Evolutionary conservation across 1,140 invertebrate species (phyloP).

Genomic region (Paralvinella palmiformis): DNA sequence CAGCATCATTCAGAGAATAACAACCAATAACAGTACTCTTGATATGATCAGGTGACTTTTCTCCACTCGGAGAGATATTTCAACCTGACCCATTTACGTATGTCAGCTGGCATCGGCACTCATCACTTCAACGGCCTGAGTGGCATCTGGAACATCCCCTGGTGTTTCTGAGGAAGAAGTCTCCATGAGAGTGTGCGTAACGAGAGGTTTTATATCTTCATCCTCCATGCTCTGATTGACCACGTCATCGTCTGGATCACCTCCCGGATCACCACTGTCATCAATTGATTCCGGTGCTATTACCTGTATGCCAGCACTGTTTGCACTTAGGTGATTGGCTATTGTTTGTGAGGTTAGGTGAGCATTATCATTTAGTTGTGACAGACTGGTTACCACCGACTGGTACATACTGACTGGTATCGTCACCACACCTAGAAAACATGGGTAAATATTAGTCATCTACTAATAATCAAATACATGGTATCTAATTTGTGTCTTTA

Average conservation of each 20-base stretch:
- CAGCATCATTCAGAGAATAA: too few relatives aligned
- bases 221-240: neutral
- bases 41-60: too few relatives aligned
- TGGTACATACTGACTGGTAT: conserved; percentile 96
- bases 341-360: conserved; percentile 7
- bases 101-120: too few relatives aligned
- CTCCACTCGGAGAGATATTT: too few relatives aligned
- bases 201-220: neutral
- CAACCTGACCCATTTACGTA: too few relatives aligned
- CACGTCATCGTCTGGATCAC: neutral
- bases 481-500: too few relatives aligned
- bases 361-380: conserved; percentile 54
- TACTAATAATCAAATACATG: too few relatives aligned
- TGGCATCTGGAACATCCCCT: conserved; percentile 34
- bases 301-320: neutral
- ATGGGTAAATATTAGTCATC: too few relatives aligned
- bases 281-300: neutral
- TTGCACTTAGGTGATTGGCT: conserved; percentile 11
- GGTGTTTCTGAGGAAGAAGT: neutral
- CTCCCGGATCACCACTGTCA: neutral
- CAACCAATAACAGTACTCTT: too few relatives aligned
- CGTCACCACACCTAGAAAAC: conserved; percentile 79
- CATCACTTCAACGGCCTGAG: conserved; percentile 37
- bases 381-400: conserved; percentile 88
- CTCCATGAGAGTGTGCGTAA: neutral